Conservation (phyloP, 2,888 invertebrate genomes). For the Megamerina dolium region DNA sequence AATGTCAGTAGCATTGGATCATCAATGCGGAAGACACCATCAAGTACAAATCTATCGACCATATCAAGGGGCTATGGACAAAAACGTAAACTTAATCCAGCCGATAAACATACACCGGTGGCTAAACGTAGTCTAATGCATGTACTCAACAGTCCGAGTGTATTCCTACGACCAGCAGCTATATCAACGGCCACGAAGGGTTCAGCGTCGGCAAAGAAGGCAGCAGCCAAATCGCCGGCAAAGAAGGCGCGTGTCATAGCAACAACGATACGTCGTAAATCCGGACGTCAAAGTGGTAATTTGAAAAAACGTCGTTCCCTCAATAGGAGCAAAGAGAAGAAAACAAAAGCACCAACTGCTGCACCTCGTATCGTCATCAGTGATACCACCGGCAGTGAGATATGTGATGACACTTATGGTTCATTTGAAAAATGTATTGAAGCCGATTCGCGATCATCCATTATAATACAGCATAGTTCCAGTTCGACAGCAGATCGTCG, state of each 20-base stretch:
- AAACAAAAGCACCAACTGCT: neutral
- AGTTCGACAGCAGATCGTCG: neutral
- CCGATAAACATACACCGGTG: constrained; percentile 22
- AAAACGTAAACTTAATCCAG: constrained; percentile 31
- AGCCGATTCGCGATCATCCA: constrained; percentile 28
- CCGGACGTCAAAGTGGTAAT: constrained; percentile 30
- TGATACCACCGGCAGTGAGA: constrained; percentile 13
- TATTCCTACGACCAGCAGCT: constrained; percentile 21
- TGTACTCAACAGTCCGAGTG: constrained; percentile 29
- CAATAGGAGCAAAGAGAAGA: constrained; percentile 7
- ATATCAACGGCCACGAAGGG: constrained; percentile 5
- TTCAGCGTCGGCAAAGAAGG: constrained; percentile 4
- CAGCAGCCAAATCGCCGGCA: constrained; percentile 27
- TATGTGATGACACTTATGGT: constrained; percentile 25
- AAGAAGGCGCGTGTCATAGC: constrained; percentile 35
- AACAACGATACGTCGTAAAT: constrained; percentile 32
- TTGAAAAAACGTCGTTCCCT: constrained; percentile 27
- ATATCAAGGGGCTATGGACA: constrained; percentile 26
- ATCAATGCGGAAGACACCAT: constrained; percentile 33
- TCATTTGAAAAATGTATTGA: constrained; percentile 31
- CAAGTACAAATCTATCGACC: constrained; percentile 24
- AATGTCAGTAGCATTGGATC: constrained; percentile 22
- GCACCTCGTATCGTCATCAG: constrained; percentile 18
- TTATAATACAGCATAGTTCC: constrained; percentile 14
- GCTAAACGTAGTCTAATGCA: constrained; percentile 41